Evolutionary conservation across 2,888 invertebrate genomes (phyloP), one percentile per base, ranked within the genome.

Genomic region (Macropis europaea): DNA sequence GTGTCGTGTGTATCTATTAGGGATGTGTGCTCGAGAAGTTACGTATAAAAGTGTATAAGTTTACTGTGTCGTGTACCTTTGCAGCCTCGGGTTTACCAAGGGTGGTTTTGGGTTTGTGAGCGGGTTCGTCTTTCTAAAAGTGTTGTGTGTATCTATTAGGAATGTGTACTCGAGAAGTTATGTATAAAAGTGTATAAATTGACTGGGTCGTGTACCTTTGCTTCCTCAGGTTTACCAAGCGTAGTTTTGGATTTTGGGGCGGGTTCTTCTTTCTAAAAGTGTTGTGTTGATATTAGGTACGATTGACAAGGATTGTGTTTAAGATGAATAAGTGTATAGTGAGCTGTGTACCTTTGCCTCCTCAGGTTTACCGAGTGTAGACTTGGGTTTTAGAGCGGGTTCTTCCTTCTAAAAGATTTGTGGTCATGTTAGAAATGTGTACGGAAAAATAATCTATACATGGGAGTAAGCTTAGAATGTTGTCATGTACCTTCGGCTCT

Each of bases 131-230:
- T 75, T 77, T 73, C 77, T 79, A 70, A 30, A 77, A 79, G 59
- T 30, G 34, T 36, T 6, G 50, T 24, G 24, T 47, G 7, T 32
- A 24, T n/a, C 15, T 34, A 2, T 42, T 15, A 9, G 11, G 32
- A 32, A 19, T 9, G 7, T 19, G 5, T n/a, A 26, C 38, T n/a
- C 7, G 19, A n/a, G 28, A n/a, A 50, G 4, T 5, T 59, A 45
- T 9, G 15, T 63, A 7, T 54, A 48, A 54, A n/a, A n/a, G n/a
- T 6, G 24, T 26, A 7, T 24, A n/a, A n/a, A n/a, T n/a, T n/a
- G n/a, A n/a, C n/a, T n/a, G 2, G 42, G 50, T 62, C n/a, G 66
- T 81, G 67, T 85, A 85, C 85, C 85, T 85, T 82, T 40, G 73
- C 50, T 43, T 57, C 59, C 30, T 84, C 81, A 57, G 79, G 77